A percentile compares a stretch with the other conserved stretches of the same genome.
Evolutionary conservation across 2,797 vertebrate species (phyloP).

Genomic region (Pangasius macronema): DNA sequence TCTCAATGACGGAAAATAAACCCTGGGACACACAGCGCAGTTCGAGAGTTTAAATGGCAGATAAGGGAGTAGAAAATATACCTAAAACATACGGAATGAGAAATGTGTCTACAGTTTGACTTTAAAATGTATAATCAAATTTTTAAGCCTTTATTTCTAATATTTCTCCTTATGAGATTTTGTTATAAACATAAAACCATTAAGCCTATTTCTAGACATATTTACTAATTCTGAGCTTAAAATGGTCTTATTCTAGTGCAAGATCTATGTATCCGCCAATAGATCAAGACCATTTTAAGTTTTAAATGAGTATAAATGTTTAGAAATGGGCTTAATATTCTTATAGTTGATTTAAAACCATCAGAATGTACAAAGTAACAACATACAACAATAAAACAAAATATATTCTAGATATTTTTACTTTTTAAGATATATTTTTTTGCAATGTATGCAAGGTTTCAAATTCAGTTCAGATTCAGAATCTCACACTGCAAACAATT

Average conservation of each 20-base stretch:
- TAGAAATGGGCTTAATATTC: neutral
- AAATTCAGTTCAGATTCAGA: neutral
- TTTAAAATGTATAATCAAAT: neutral
- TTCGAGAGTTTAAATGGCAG: neutral
- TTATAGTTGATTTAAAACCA: neutral
- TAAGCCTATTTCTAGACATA: neutral
- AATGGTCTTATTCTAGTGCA: neutral
- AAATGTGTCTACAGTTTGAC: neutral
- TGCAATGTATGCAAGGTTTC: neutral
- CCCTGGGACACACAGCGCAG: slow-evolving; percentile 68
- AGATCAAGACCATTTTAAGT: neutral
- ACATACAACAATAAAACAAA: neutral
- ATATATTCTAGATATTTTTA: neutral
- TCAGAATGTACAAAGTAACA: neutral
- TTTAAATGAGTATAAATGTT: neutral
- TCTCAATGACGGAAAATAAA: slow-evolving; percentile 88
- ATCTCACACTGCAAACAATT: neutral
- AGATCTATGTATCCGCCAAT: neutral
- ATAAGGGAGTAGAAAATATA: neutral
- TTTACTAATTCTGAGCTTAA: neutral
- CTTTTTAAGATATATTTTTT: neutral
- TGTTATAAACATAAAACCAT: neutral
- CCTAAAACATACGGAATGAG: no score
- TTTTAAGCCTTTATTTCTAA: neutral
- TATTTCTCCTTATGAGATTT: neutral